A percentile compares a stretch with the other conserved stretches of the same genome.
Conservation (phyloP, 2,888 invertebrate species). For the Thumatha senex region DNA sequence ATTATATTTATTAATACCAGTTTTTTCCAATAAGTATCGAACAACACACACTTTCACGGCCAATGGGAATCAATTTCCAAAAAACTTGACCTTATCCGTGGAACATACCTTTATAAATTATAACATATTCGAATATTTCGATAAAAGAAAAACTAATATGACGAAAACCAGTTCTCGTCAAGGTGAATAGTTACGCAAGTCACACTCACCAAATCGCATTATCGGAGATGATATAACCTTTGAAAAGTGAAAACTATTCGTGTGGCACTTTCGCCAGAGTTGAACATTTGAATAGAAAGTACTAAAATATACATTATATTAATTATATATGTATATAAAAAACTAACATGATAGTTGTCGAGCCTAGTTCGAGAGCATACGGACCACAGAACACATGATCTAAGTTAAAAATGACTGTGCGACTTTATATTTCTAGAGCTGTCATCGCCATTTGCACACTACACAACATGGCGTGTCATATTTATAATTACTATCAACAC, state of each 20-base stretch:
- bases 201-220: conserved; percentile 31
- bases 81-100: conserved; percentile 14
- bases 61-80: conserved; percentile 6
- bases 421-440: too few relatives aligned
- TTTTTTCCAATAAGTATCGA: background rate
- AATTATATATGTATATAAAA: too few relatives aligned
- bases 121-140: conserved; percentile 4
- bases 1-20: background rate
- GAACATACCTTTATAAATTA: conserved; percentile 6
- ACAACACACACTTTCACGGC: conserved; percentile 14
- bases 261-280: conserved; percentile 62
- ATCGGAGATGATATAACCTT: conserved; percentile 44
- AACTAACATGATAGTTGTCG: too few relatives aligned
- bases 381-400: too few relatives aligned
- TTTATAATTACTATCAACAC: too few relatives aligned
- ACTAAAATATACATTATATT: conserved; percentile 17
- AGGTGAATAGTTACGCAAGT: conserved; percentile 12
- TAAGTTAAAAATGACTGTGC: too few relatives aligned
- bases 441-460: too few relatives aligned
- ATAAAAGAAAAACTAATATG: conserved; percentile 11
- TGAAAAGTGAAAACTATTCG: conserved; percentile 63
- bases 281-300: conserved; percentile 71
- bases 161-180: conserved; percentile 8
- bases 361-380: too few relatives aligned
- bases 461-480: too few relatives aligned